These are phyloP conservation scores for Gymnocephalus cernua DNA, from an alignment of 2,113 vertebrate species.

Conservation along the genomic window DNA sequence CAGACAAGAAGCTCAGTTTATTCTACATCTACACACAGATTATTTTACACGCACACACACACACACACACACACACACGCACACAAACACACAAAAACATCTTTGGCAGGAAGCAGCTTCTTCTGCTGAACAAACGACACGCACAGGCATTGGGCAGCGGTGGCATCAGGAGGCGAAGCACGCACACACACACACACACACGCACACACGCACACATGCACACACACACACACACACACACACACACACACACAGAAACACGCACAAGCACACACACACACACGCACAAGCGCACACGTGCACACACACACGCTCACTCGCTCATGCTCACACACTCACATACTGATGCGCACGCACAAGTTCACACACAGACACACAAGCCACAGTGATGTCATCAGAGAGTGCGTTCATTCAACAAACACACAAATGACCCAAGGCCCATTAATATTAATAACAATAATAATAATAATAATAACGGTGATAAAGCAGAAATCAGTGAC, in stretches of 20 bases:
- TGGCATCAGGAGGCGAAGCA: conserved; percentile 21
- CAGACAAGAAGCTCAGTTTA: conserved; percentile 27
- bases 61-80: conserved; percentile 15
- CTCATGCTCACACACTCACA: too few relatives aligned
- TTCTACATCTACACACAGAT: conserved; percentile 17
- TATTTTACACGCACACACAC: background rate
- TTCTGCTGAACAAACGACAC: conserved; percentile 44
- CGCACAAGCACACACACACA: too few relatives aligned
- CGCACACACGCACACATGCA: conserved; percentile 8
- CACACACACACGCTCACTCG: too few relatives aligned
- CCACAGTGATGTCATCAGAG: conserved; percentile 71
- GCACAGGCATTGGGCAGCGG: conserved; percentile 19
- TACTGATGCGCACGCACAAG: too few relatives aligned
- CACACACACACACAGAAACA: too few relatives aligned
- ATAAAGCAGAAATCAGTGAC: conserved; percentile 50
- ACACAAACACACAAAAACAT: background rate
- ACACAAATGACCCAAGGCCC: conserved; percentile 19
- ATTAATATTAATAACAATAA: conserved; percentile 45
- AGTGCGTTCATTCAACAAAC: conserved; percentile 14
- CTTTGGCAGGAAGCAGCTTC: conserved; percentile 67
- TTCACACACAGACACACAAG: too few relatives aligned
- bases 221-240: background rate
- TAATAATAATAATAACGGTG: conserved; percentile 30
- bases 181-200: background rate
- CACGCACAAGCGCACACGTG: too few relatives aligned